phyloP scores from a whole-genome alignment of 2,888 invertebrate genomes.

The Poecilus cupreus region DNA sequence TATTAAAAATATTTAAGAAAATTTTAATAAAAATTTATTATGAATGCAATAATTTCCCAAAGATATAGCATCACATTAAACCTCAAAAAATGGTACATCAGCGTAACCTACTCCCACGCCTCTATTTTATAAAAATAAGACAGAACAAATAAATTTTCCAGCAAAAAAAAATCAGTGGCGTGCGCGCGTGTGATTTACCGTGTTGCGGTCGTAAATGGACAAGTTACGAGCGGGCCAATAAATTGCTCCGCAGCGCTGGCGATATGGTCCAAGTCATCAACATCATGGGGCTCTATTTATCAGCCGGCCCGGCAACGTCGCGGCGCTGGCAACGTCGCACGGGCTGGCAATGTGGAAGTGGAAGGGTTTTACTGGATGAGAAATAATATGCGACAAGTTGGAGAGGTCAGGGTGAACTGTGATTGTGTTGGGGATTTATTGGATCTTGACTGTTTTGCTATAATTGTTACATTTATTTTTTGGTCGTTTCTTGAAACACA shows the following conservation, averaged over 20 bases:
- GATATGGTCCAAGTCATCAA: conserved; percentile 55
- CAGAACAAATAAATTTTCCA: conserved; percentile 7
- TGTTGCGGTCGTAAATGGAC: conserved; percentile 45
- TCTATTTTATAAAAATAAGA: conserved; percentile 6
- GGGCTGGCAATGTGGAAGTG: no score
- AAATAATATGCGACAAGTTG: not conserved
- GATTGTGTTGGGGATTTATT: no score
- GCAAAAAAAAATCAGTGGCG: conserved; percentile 1
- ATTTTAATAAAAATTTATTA: no score
- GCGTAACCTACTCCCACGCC: not conserved
- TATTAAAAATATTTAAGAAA: no score
- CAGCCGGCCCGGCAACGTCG: conserved; percentile 2
- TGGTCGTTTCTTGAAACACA: no score
- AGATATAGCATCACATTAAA: not conserved
- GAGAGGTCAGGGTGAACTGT: not conserved
- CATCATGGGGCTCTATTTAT: conserved; percentile 41
- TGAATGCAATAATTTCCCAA: no score
- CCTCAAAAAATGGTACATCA: not conserved
- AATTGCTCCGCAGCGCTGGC: conserved; percentile 30
- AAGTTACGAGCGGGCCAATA: conserved; percentile 43
- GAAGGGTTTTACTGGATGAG: no score
- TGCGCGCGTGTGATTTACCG: conserved; percentile 35
- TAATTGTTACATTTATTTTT: no score
- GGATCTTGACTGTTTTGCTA: no score
- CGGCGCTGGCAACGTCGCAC: not conserved